phyloP scores from a whole-genome alignment of 2,888 invertebrate species.

The Tuta absoluta region DNA sequence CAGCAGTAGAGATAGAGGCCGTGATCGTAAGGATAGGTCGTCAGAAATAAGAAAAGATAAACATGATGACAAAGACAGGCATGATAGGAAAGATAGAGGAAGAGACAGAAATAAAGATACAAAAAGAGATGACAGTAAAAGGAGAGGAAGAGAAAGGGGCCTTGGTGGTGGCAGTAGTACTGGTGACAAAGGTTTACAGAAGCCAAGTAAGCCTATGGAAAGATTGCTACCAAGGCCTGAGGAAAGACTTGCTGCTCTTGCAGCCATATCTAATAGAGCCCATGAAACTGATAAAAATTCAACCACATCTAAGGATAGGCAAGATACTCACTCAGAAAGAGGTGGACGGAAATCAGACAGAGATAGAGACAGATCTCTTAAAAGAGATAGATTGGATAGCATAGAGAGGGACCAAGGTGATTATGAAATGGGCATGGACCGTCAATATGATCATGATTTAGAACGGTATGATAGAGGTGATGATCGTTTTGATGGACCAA shows the following conservation, averaged over 20 bases:
- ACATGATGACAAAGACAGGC: constrained; percentile 80
- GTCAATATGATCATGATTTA: constrained; percentile 73
- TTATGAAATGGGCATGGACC: constrained; percentile 70
- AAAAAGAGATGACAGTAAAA: constrained; percentile 77
- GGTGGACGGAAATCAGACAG: constrained; percentile 74
- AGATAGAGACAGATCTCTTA: constrained; percentile 77
- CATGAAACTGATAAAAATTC: constrained; percentile 74
- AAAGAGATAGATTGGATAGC: constrained; percentile 73
- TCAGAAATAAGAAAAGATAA: constrained; percentile 77
- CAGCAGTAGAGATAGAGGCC: constrained; percentile 72
- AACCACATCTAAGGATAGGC: constrained; percentile 71
- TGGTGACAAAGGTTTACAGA: constrained; percentile 80
- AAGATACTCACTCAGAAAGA: constrained; percentile 73
- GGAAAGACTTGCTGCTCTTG: constrained; percentile 83
- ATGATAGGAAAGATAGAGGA: constrained; percentile 86
- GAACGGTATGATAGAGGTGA: constrained; percentile 77
- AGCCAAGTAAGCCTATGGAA: constrained; percentile 83
- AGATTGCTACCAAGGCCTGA: constrained; percentile 83
- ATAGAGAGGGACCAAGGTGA: constrained; percentile 75
- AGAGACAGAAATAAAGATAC: constrained; percentile 82
- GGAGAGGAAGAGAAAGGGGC: constrained; percentile 75
- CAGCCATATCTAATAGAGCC: constrained; percentile 75
- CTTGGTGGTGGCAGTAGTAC: constrained; percentile 72
- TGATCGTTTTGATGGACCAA: constrained; percentile 69
- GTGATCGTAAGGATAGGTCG: constrained; percentile 74